Base-by-base conservation (phyloP, 2,113 vertebrate species). In the Apeltes quadracus region DNA sequence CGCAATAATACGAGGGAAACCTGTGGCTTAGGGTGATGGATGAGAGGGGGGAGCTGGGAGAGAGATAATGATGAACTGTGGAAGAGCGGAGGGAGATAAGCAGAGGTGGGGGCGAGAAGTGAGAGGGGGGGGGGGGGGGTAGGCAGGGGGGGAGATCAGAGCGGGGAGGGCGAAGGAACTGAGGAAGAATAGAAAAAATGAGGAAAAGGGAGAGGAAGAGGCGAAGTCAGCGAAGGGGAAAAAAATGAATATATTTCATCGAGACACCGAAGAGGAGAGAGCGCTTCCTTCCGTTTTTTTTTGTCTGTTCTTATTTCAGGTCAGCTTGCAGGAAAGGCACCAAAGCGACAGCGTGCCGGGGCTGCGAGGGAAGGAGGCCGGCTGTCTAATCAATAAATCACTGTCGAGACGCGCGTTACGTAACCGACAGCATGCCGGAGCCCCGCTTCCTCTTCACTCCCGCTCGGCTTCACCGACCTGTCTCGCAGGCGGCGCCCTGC, bases 31-130 rank as follows among this genome's bases (percentile, higher is more conserved):
- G 84, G 78, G 90, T 92, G 91, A 92, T 90, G 85, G 86, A 92
- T 92, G 88, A 88, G 87, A 80, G 79, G 84, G 77, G 61, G 88
- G 83, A 84, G 87, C 85, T 72, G 79, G 38, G 80, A 74, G 88
- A 84, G 84, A 89, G 90, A 90, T 90, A 90, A 91, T 91, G 89
- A 91, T 91, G 89, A 91, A 91, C 87, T 90, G 85, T 88, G 79
- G 82, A 89, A 85, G 88, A 89, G 83, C 84, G 79, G 75, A 82
- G 80, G 77, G 77, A 89, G 87, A 91, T 92, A 91, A 90, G 54
- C 66, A 56, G 48, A 69, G 69, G 76, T 27, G 71, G 63, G 44
- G 36, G 18, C 48, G 27, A 38, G 51, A 3, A 34, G 22, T 22
- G 39, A 44, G 58, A 54, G 32, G n/a, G 53, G 46, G 14, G 57